Evolutionary conservation across 2,113 vertebrate species (phyloP).

Genomic region (Saguinus imperator): DNA sequence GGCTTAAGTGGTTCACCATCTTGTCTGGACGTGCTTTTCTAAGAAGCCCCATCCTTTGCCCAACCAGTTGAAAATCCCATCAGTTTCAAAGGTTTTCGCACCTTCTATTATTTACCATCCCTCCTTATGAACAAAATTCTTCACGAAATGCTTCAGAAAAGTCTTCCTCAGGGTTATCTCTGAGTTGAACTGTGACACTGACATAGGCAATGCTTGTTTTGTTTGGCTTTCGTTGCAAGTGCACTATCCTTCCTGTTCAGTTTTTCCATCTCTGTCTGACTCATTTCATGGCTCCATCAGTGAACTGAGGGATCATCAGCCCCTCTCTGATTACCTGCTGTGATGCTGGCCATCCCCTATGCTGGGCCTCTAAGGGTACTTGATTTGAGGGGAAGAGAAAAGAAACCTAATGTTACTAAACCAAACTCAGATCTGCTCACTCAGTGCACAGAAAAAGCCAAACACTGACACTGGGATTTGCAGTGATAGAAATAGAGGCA

Average conservation of each 20-base stretch:
- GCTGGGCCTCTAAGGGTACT: neutral
- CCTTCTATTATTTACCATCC: neutral
- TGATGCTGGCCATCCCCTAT: neutral
- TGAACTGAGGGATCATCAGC: neutral
- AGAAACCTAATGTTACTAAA: neutral
- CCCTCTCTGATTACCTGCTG: neutral
- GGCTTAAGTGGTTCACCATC: neutral
- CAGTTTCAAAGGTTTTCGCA: neutral
- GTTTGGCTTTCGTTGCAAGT: neutral
- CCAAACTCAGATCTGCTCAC: too few species aligned
- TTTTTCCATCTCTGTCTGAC: neutral
- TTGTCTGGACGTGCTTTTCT: constrained; percentile 1
- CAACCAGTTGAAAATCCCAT: neutral
- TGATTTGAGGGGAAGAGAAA: constrained; percentile 11
- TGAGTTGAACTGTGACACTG: neutral
- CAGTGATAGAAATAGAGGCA: too few species aligned
- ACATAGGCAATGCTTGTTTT: neutral
- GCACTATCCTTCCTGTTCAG: neutral
- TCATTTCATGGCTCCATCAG: neutral
- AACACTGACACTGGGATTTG: too few species aligned
- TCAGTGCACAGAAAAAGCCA: too few species aligned
- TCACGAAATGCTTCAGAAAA: constrained; percentile 33
- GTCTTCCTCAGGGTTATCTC: neutral
- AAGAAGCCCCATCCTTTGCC: neutral
- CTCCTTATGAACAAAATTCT: neutral